These are phyloP conservation scores for Parnassius mnemosyne DNA, from an alignment of 2,888 invertebrate species.

Conservation along the genomic window DNA sequence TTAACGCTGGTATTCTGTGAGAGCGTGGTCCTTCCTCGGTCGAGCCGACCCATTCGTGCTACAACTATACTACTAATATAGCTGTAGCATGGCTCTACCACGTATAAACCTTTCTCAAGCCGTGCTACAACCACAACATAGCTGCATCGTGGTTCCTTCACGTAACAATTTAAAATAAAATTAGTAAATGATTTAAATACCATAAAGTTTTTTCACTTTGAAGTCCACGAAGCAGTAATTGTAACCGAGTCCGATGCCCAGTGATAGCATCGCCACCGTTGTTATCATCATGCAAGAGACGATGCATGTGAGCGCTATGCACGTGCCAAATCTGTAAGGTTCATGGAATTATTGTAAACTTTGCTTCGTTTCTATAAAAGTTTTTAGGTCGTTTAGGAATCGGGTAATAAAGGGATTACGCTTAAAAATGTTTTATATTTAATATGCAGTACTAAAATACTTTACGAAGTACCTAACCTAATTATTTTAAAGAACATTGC, in stretches of 20 bases:
- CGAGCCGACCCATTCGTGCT: no score
- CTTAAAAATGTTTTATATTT: neutral
- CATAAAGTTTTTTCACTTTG: conserved; percentile 35
- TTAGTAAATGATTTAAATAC: conserved; percentile 28
- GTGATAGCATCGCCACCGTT: conserved; percentile 30
- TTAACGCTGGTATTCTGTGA: no score
- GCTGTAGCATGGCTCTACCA: no score
- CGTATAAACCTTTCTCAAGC: no score
- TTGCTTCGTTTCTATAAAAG: neutral
- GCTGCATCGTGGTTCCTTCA: no score
- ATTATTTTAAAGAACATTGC: no score
- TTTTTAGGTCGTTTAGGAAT: neutral
- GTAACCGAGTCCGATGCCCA: conserved; percentile 46
- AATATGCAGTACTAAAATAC: neutral
- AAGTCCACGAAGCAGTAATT: conserved; percentile 48
- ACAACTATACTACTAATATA: no score
- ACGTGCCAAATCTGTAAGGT: conserved; percentile 26
- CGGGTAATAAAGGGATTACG: neutral
- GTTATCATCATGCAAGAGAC: conserved; percentile 23
- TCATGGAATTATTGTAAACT: neutral
- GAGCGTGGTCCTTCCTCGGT: no score
- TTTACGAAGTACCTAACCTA: neutral
- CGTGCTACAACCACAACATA: no score
- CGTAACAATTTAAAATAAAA: no score
- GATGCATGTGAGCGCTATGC: conserved; percentile 26